Base-by-base conservation (phyloP, 2,888 invertebrate species). In the Dendrolimus houi region DNA sequence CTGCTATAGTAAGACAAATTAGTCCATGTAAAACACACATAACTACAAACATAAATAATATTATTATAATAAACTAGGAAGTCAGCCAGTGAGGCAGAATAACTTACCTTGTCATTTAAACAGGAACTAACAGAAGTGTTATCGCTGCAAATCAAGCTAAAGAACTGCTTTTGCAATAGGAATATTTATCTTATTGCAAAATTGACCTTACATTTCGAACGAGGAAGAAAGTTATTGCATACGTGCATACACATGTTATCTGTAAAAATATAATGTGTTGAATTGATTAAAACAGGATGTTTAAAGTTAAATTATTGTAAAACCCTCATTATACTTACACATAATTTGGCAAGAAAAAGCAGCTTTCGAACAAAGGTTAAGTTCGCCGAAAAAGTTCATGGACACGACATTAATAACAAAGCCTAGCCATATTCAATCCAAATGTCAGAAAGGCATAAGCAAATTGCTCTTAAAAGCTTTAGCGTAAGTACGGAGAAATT, bases 301-400 rank as follows among this genome's bases (percentile, higher is more conserved):
- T 29, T 29, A 29, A 29, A 29, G 29, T 29, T 29, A 29, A 29
- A 29, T 29, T 29, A 29, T 29, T 29, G 29, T 29, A 29, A 29
- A 29, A 29, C 29, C 29, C 6, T 29, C 29, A 29, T 29, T 29
- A 29, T 29, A 29, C 29, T 29, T 29, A 17, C 29, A 6, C 3
- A 29, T 29, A 29, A 29, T 29, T 29, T 29, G 29, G 29, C 29
- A 6, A 29, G 29, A 29, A 29, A 29, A 29, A 29, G 12, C 54
- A 53, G 6, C 60, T 62, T 56, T 60, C 56, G 66, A 64, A 8
- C 64, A 70, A 68, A 68, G 68, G 70, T 68, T 61, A 68, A 62
- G 68, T 70, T 68, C 66, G 62, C 52, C 54, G 55, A 47, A 66
- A 63, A 65, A 66, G 68, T 70, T 70, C 68, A 66, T 17, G 58